phyloP scores from a whole-genome alignment of 2,113 vertebrate genomes.

The Empidonax traillii region DNA sequence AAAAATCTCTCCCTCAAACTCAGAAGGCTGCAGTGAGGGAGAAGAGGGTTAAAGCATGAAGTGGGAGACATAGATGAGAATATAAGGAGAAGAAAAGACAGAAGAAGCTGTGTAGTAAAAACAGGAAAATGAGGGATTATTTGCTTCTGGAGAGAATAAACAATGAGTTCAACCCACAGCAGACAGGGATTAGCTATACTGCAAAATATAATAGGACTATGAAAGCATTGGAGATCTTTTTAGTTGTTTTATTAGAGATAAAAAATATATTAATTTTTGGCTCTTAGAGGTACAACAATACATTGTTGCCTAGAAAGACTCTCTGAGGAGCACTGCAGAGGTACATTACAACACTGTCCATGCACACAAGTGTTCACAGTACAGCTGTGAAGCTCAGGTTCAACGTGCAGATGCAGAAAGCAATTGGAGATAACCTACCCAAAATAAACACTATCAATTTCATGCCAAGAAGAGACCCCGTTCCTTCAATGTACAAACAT shows the following conservation, averaged over 20 bases:
- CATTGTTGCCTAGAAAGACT: neutral
- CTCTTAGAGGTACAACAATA: neutral
- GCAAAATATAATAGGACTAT: neutral
- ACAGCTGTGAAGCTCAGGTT: neutral
- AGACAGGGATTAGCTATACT: neutral
- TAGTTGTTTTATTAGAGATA: neutral
- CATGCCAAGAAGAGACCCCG: neutral
- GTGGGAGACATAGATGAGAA: neutral
- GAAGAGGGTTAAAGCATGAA: neutral
- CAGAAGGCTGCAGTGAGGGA: neutral
- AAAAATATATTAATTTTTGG: neutral
- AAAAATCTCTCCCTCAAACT: neutral
- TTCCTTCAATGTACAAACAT: rapidly evolving
- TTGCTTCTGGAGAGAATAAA: neutral
- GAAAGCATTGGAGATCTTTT: neutral
- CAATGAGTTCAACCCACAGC: neutral
- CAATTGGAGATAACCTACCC: neutral
- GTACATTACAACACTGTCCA: neutral
- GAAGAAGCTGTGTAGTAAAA: neutral
- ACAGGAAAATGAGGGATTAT: neutral
- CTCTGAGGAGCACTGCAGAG: neutral
- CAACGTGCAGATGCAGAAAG: neutral
- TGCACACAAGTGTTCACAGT: neutral
- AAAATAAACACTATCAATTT: neutral
- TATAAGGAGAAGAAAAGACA: neutral